phyloP scores from a whole-genome alignment of 2,113 vertebrate species.

The Aptenodytes patagonicus region DNA sequence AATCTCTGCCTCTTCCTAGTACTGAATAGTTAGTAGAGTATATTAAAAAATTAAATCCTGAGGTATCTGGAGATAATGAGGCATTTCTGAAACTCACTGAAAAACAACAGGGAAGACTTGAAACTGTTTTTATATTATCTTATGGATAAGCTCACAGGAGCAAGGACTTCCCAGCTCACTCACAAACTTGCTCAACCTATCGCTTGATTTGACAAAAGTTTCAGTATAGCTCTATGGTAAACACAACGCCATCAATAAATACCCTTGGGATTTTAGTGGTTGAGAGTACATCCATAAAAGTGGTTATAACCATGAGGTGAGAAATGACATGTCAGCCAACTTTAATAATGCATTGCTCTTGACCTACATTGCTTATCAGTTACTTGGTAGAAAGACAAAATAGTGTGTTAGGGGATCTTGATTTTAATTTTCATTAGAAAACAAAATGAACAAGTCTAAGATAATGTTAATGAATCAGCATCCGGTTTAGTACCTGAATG shows the following conservation, averaged over 20 bases:
- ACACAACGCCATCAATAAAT: not conserved
- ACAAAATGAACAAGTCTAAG: not conserved
- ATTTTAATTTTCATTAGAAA: slow-evolving; percentile 4
- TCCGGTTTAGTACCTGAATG: not conserved
- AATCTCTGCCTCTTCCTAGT: not conserved
- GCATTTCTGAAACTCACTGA: not conserved
- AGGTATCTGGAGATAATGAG: not conserved
- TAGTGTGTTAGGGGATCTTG: not conserved
- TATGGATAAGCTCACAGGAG: not conserved
- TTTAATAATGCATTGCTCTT: not conserved
- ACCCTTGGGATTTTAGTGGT: not conserved
- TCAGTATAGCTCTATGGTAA: not conserved
- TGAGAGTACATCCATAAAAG: not conserved
- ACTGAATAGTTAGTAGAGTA: not conserved
- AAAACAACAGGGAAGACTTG: not conserved
- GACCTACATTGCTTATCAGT: not conserved
- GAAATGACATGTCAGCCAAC: not conserved
- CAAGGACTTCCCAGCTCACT: not conserved
- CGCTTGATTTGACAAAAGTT: not conserved
- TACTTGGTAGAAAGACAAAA: not conserved
- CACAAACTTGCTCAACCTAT: not conserved
- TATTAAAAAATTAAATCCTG: not conserved
- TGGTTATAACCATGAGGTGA: not conserved
- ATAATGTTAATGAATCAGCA: not conserved
- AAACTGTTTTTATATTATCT: not conserved